Base-by-base conservation (phyloP, 2,888 invertebrate species). In the Phanerotoma sp. region DNA sequence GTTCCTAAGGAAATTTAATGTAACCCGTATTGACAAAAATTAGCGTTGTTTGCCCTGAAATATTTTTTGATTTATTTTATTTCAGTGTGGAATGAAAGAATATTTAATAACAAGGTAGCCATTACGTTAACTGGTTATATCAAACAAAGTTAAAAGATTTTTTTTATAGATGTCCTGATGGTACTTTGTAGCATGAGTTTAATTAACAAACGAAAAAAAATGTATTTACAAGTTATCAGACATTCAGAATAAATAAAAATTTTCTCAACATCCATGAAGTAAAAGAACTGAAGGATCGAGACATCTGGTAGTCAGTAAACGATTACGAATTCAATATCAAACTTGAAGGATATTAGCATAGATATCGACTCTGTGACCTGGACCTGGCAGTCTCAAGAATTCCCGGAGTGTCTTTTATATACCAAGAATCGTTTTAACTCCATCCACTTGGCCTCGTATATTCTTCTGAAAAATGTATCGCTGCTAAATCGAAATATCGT, bases 281-380 rank as follows among this genome's bases (percentile, higher is more conserved):
- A 28, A 32, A 22, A 20, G 25, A 13, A 28, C 15, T 20, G n/a
- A 25, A 42, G 38, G 32, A 54, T 53, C 46, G 53, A 56, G 57
- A 59, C 62, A 63, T 63, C 61, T 59, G 62, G 56, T 55, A 62
- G 62, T 62, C 62, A 52, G 45, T 50, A 45, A 55, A 57, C 57
- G 56, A 63, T 62, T 54, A 58, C 64, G 60, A 62, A 66, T 68
- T 66, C 68, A 68, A 68, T 68, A 67, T 66, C 66, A 58, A 62
- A 61, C 65, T 62, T 62, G 30, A 40, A 38, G 58, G 51, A 51
- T 49, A 68, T 68, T 68, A 68, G 66, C 68, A 68, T 68, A 68
- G 66, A 68, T 65, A 68, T 68, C 66, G 68, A 68, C 64, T 62
- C 53, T 44, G 40, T 47, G 51, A 54, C 53, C 42, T 50, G 49